These are phyloP conservation scores for Scaptomyza reducta DNA, from an alignment of 2,888 invertebrate genomes.

Conservation along the genomic window DNA sequence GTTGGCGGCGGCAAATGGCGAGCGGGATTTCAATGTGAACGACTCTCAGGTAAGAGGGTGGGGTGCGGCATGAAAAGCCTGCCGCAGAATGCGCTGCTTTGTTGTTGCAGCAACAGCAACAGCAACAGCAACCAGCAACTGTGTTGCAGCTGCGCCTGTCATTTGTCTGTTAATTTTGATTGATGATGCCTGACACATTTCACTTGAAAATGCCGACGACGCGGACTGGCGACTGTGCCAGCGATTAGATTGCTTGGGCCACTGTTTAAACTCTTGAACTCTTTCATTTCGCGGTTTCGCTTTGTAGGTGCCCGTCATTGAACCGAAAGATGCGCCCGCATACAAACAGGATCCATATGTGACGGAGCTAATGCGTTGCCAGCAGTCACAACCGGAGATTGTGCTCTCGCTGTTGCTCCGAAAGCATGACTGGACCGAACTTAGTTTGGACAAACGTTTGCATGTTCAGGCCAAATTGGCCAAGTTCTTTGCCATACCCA, in stretches of 20 bases:
- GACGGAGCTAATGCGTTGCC: slow-evolving; percentile 80
- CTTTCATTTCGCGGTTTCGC: slow-evolving; percentile 3
- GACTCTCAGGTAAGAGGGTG: slow-evolving; percentile 81
- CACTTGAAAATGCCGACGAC: slow-evolving; percentile 56
- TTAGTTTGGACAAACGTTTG: slow-evolving; percentile 78
- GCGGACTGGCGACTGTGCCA: slow-evolving; percentile 14
- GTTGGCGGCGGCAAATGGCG: slow-evolving; percentile 62
- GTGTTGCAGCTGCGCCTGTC: slow-evolving; percentile 37
- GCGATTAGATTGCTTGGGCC: slow-evolving; percentile 23
- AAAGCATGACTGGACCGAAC: slow-evolving; percentile 81
- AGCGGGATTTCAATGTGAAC: slow-evolving; percentile 83
- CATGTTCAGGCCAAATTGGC: slow-evolving; percentile 83
- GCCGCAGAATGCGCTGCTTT: slow-evolving; percentile 26
- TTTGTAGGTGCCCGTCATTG: slow-evolving; percentile 78
- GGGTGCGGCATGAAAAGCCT: background rate
- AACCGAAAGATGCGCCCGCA: slow-evolving; percentile 80
- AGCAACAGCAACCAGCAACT: no score
- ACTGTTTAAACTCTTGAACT: slow-evolving; percentile 31
- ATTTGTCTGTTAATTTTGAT: slow-evolving; percentile 68
- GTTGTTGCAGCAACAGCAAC: background rate
- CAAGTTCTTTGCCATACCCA: slow-evolving; percentile 84
- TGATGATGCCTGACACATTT: slow-evolving; percentile 68
- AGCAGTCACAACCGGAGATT: slow-evolving; percentile 80
- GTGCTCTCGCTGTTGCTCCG: slow-evolving; percentile 83
- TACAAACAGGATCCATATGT: slow-evolving; percentile 78